These are phyloP conservation scores for Odontesthes bonariensis DNA, from an alignment of 2,113 vertebrate genomes.

Conservation along the genomic window DNA sequence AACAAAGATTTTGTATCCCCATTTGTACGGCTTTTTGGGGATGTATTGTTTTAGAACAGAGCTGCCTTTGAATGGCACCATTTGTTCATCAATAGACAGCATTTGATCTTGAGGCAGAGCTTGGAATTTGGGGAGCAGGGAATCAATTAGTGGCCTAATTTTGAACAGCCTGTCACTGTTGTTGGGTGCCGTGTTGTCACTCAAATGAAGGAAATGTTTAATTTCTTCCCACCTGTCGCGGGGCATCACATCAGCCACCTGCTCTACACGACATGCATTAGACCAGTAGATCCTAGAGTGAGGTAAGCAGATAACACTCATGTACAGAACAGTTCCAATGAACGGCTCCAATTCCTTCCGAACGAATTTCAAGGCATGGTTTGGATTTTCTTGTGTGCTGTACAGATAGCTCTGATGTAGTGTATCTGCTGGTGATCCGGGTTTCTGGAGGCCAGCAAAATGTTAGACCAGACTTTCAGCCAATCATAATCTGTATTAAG, in stretches of 20 bases:
- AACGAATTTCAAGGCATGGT: not conserved
- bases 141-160: constrained; percentile 23
- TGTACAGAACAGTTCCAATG: constrained; percentile 38
- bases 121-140: constrained; percentile 29
- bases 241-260: constrained; percentile 34
- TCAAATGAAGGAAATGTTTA: constrained; percentile 29
- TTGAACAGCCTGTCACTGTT: constrained; percentile 23
- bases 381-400: too few species aligned
- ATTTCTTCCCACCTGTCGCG: constrained; percentile 33
- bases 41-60: constrained; percentile 13
- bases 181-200: constrained; percentile 31
- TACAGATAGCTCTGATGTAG: too few species aligned
- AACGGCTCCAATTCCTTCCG: constrained; percentile 24
- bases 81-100: constrained; percentile 24
- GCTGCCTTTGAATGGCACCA: constrained; percentile 38
- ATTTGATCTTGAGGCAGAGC: constrained; percentile 40
- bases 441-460: too few species aligned
- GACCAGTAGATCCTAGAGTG: constrained; percentile 29
- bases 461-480: too few species aligned
- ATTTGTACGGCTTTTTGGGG: constrained; percentile 25
- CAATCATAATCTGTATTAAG: too few species aligned
- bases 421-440: too few species aligned
- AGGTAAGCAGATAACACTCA: constrained; percentile 23
- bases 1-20: constrained; percentile 37
- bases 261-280: constrained; percentile 10